Conservation (phyloP, 2,797 vertebrate species). For the Vireo griseus region DNA sequence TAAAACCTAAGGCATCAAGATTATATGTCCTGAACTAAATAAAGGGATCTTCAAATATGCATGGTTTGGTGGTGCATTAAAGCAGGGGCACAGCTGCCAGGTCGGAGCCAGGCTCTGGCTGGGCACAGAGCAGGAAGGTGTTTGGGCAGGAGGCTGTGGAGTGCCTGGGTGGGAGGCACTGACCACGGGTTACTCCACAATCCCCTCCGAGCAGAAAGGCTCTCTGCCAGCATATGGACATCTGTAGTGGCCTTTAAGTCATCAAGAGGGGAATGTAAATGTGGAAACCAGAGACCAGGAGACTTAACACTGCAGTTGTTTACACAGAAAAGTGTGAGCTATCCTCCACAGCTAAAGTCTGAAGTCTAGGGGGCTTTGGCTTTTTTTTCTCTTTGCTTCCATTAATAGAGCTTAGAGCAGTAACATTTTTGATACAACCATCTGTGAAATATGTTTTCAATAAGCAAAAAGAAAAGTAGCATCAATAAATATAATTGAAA, state of each 20-base stretch:
- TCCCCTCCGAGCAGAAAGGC: not conserved
- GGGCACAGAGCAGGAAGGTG: rapidly evolving
- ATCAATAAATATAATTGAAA: not conserved
- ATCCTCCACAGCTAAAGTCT: not conserved
- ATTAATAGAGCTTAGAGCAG: not conserved
- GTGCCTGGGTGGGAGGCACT: rapidly evolving
- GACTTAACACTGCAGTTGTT: not conserved
- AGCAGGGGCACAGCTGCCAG: not conserved
- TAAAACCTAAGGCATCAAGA: not conserved
- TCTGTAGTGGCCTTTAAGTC: not conserved
- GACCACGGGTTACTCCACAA: rapidly evolving
- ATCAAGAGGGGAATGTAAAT: not conserved
- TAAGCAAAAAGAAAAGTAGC: not conserved
- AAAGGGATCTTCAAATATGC: not conserved
- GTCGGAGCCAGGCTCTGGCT: rapidly evolving
- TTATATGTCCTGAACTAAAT: not conserved
- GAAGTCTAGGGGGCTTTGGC: not conserved
- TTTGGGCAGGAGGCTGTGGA: not conserved
- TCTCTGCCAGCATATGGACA: rapidly evolving
- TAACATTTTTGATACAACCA: not conserved
- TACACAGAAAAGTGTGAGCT: not conserved
- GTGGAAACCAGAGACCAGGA: not conserved
- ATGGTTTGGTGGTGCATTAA: not conserved
- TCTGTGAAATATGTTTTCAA: not conserved
- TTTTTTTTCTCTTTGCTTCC: not conserved